Percentiles rank a stretch among this genome's conserved stretches.
phyloP scores from a whole-genome alignment of 2,888 invertebrate genomes.

The Eledona agricola region DNA sequence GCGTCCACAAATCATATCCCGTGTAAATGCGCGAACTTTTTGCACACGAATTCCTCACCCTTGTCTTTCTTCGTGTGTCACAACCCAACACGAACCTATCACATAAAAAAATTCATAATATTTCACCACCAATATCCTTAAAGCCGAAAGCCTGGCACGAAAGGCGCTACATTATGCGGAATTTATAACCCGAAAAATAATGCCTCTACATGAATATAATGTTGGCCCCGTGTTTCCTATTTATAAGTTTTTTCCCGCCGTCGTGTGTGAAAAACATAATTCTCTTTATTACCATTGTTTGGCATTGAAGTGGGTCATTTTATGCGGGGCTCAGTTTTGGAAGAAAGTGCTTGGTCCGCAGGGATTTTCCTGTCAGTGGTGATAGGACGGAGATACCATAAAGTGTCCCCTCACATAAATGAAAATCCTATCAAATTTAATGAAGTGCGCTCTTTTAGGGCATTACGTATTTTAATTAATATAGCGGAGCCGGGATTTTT shows the following conservation, averaged over 20 bases:
- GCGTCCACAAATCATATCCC: constrained; percentile 4
- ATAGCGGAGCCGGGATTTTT: constrained; percentile 8
- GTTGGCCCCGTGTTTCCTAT: constrained; percentile 22
- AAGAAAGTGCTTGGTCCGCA: constrained; percentile 27
- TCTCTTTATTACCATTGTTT: constrained; percentile 13
- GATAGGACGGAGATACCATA: constrained; percentile 27
- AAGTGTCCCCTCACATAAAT: constrained; percentile 21
- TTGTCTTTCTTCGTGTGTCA: no score
- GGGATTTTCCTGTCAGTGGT: constrained; percentile 36
- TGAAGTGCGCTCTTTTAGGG: constrained; percentile 33
- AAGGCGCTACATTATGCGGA: constrained; percentile 27
- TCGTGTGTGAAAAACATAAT: constrained; percentile 10
- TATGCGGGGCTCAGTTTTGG: constrained; percentile 20
- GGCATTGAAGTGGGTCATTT: constrained; percentile 30
- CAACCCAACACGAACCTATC: no score
- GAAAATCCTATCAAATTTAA: constrained; percentile 35
- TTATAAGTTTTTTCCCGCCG: constrained; percentile 29
- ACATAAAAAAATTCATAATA: constrained; percentile 27
- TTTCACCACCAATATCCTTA: constrained; percentile 28
- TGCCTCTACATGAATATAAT: constrained; percentile 32
- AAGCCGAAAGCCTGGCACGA: constrained; percentile 29
- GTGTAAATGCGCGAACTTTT: constrained; percentile 6
- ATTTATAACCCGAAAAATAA: constrained; percentile 34
- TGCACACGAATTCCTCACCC: constrained; percentile 4
- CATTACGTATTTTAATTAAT: constrained; percentile 35